These are phyloP conservation scores for Aquatica leii DNA, from an alignment of 2,888 invertebrate genomes.

Conservation along the genomic window DNA sequence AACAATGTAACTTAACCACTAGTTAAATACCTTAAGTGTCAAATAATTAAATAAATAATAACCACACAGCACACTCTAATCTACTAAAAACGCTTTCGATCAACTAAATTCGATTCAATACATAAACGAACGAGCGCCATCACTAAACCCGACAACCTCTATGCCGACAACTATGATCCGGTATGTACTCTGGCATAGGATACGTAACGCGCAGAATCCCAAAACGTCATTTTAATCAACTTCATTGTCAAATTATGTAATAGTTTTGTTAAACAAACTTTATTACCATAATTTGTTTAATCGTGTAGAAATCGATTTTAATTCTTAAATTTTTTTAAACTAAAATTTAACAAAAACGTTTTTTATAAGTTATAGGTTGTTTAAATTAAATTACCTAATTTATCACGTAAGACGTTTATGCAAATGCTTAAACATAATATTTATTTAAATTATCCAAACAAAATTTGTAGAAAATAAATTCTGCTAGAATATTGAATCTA, in stretches of 20 bases:
- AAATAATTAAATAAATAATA: constrained; percentile 4
- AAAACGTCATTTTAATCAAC: constrained; percentile 6
- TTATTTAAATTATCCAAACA: too few species aligned
- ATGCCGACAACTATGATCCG: neutral
- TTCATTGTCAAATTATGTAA: constrained; percentile 8
- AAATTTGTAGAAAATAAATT: too few species aligned
- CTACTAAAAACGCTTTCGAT: constrained; percentile 26
- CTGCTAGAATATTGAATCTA: too few species aligned
- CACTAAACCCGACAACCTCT: constrained; percentile 19
- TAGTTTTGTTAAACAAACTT: too few species aligned
- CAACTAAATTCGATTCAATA: constrained; percentile 17
- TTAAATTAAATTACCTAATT: too few species aligned
- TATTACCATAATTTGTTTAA: too few species aligned
- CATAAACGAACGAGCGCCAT: constrained; percentile 28
- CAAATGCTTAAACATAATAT: too few species aligned
- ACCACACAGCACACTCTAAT: neutral
- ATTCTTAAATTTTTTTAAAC: too few species aligned
- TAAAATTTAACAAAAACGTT: too few species aligned
- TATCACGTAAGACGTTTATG: too few species aligned
- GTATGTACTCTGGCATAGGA: constrained; percentile 1
- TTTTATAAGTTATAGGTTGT: too few species aligned
- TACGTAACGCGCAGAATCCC: constrained; percentile 8
- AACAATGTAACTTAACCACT: neutral
- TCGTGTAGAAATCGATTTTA: too few species aligned
- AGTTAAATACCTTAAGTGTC: constrained; percentile 2